Percentiles rank a stretch among this genome's conserved stretches.
Conservation (phyloP, 1,140 invertebrate species). For the Chelonus insularis region DNA sequence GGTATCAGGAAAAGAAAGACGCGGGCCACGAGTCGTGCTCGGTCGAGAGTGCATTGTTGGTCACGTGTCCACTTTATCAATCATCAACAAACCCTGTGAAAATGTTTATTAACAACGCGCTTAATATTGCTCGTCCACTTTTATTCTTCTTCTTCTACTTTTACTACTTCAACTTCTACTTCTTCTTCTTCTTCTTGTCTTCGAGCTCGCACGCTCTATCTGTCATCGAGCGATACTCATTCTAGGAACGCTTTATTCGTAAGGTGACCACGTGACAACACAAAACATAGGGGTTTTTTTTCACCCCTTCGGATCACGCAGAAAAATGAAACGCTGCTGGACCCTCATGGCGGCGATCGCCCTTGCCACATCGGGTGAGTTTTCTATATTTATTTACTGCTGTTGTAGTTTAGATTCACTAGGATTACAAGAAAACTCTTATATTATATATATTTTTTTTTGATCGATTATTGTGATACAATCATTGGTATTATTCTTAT, state of each 20-base stretch:
- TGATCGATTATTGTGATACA: no score
- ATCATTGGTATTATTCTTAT: no score
- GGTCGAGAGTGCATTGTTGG: constrained; percentile 2
- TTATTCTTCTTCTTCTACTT: neutral
- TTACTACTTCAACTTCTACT: neutral
- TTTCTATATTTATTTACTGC: constrained; percentile 20
- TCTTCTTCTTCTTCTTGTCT: neutral
- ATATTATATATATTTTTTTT: neutral
- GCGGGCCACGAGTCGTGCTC: neutral
- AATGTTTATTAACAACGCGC: constrained; percentile 1
- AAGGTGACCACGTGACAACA: constrained; percentile 44
- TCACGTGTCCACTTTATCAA: constrained; percentile 37
- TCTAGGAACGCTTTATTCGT: constrained; percentile 28
- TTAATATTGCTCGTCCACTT: neutral
- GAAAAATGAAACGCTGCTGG: constrained; percentile 58
- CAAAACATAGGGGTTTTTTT: constrained; percentile 20
- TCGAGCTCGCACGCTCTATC: constrained; percentile 3
- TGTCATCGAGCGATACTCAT: constrained; percentile 16
- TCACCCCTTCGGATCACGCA: constrained; percentile 20
- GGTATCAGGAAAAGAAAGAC: neutral
- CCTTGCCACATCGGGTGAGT: constrained; percentile 58
- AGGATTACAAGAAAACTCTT: neutral
- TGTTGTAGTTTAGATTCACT: neutral
- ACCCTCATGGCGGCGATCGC: constrained; percentile 58
- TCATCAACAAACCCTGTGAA: neutral